Conservation (phyloP, 2,797 vertebrate genomes). For the Hippoglossus hippoglossus region DNA sequence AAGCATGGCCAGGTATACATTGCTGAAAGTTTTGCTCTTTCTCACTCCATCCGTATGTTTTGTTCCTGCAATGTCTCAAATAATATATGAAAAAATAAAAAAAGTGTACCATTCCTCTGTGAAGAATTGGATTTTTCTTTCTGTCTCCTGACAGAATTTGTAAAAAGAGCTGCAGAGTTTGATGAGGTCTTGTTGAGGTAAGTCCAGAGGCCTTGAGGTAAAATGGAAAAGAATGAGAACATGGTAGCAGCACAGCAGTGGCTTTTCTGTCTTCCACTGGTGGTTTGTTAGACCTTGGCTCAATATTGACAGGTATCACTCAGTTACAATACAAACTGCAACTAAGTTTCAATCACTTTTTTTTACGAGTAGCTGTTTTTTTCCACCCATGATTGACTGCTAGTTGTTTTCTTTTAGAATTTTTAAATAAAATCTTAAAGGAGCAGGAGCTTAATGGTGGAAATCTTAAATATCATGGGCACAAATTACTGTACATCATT, state of each 20-base stretch:
- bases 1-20: conserved; percentile 57
- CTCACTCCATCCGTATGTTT: conserved; percentile 60
- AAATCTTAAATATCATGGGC: conserved; percentile 2
- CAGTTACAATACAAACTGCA: conserved; percentile 40
- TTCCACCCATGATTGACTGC: not conserved
- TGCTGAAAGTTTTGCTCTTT: conserved; percentile 61
- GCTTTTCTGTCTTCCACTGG: conserved; percentile 23
- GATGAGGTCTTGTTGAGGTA: conserved; percentile 70
- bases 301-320: conserved; percentile 33
- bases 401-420: not conserved
- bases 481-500: not conserved
- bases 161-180: conserved; percentile 70
- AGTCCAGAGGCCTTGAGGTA: conserved; percentile 62
- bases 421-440: not conserved
- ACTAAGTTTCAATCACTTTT: conserved; percentile 14
- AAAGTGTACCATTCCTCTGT: conserved; percentile 51
- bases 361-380: not conserved
- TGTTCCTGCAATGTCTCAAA: conserved; percentile 69
- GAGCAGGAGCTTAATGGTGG: not conserved
- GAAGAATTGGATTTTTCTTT: conserved; percentile 68
- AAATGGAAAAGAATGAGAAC: conserved; percentile 69
- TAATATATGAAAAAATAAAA: conserved; percentile 62
- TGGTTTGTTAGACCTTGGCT: conserved; percentile 42
- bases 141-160: conserved; percentile 67
- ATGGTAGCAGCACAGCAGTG: conserved; percentile 44